Percentiles rank a stretch among this genome's conserved stretches.
These are phyloP conservation scores for Macquaria ambigua DNA, from an alignment of 2,113 vertebrate species.

Conservation along the genomic window DNA sequence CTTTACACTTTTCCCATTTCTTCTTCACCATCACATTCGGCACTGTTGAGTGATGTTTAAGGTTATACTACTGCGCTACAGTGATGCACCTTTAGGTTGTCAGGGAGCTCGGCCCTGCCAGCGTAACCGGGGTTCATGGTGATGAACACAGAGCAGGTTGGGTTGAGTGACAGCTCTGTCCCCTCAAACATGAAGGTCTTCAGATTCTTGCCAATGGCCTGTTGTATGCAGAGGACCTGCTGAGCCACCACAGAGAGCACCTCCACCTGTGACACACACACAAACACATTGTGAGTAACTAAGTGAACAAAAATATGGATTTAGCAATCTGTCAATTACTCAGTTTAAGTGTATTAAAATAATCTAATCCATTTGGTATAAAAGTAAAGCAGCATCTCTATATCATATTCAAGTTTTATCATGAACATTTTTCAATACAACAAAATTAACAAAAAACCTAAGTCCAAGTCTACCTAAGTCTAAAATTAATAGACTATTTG, in stretches of 20 bases:
- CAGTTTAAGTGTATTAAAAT: too few species aligned
- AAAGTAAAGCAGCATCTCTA: too few species aligned
- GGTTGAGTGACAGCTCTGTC: slow-evolving; percentile 92
- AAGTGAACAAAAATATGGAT: neutral
- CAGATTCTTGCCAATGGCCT: slow-evolving; percentile 89
- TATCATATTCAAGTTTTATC: neutral
- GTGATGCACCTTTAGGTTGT: slow-evolving; percentile 92
- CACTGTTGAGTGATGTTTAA: neutral
- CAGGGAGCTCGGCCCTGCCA: slow-evolving; percentile 92
- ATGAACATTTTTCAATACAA: neutral
- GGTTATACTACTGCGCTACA: neutral
- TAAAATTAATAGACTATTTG: neutral
- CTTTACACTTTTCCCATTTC: neutral
- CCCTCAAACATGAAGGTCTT: slow-evolving; percentile 93
- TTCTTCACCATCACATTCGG: neutral
- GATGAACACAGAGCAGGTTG: slow-evolving; percentile 93
- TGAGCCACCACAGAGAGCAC: slow-evolving; percentile 96
- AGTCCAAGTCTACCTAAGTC: neutral
- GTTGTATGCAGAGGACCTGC: slow-evolving; percentile 94
- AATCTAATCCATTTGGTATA: too few species aligned
- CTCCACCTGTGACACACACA: slow-evolving; percentile 87
- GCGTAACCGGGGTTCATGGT: slow-evolving; percentile 98
- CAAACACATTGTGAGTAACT: slow-evolving; percentile 7
- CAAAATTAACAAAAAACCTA: neutral
- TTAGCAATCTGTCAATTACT: neutral